These are phyloP conservation scores for Corticium candelabrum DNA, from an alignment of 37 sponge, comb jelly and placozoan genomes.

Conservation along the genomic window DNA sequence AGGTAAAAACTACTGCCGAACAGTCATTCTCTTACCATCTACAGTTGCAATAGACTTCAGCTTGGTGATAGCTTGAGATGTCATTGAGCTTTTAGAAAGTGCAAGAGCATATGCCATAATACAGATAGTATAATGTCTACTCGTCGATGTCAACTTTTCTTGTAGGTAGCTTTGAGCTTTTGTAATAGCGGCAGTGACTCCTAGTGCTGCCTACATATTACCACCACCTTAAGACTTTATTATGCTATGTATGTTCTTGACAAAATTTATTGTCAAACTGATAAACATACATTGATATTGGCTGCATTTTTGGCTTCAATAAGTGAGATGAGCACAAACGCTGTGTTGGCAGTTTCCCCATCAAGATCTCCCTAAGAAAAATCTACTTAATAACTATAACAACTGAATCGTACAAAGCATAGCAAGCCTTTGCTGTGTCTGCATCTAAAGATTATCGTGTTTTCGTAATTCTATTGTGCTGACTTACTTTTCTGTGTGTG, in stretches of 20 bases:
- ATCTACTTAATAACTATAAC: no score
- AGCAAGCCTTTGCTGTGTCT: no score
- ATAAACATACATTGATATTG: no score
- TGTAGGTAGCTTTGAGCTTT: neutral
- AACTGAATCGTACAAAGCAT: no score
- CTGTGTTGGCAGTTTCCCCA: neutral
- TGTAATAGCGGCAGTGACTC: neutral
- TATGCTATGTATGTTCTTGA: no score
- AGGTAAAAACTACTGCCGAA: neutral
- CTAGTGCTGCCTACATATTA: no score
- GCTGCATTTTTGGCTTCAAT: neutral
- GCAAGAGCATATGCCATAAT: conserved; percentile 1
- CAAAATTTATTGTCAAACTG: no score
- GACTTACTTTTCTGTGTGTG: neutral
- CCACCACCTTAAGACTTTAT: no score
- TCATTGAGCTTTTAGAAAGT: neutral
- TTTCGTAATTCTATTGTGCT: no score
- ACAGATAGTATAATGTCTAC: neutral
- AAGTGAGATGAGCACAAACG: neutral
- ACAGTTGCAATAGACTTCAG: neutral
- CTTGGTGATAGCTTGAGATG: neutral
- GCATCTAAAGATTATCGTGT: no score
- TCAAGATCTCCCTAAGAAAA: neutral
- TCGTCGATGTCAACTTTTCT: neutral
- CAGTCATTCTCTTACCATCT: neutral